phyloP scores from a whole-genome alignment of 2,888 invertebrate genomes.

The Octodonta nipae region DNA sequence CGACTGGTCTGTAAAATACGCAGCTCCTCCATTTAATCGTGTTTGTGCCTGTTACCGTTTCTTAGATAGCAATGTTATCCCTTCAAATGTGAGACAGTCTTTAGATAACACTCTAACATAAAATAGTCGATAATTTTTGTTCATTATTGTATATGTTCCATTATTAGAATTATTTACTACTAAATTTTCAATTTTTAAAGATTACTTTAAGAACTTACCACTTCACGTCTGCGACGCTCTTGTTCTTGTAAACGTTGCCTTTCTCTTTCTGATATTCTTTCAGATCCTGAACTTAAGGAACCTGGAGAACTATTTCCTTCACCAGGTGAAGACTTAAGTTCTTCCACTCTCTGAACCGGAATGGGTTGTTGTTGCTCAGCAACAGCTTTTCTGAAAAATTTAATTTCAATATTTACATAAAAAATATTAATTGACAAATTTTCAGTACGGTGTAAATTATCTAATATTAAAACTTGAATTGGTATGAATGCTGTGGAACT shows the following conservation, averaged over 20 bases:
- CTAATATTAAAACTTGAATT: too few species aligned
- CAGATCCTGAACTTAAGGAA: conserved; percentile 37
- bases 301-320: conserved; percentile 35
- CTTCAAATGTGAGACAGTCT: too few species aligned
- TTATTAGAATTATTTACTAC: not conserved
- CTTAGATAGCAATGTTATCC: too few species aligned
- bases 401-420: not conserved
- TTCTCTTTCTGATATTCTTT: conserved; percentile 55
- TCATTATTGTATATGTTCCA: not conserved
- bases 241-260: conserved; percentile 75
- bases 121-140: too few species aligned
- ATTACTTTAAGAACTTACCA: conserved; percentile 68
- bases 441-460: too few species aligned
- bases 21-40: too few species aligned
- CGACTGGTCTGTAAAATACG: too few species aligned
- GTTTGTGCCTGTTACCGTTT: too few species aligned
- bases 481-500: too few species aligned
- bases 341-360: conserved; percentile 39
- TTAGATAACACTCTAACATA: too few species aligned
- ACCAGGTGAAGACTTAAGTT: conserved; percentile 33
- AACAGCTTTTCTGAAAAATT: conserved; percentile 37
- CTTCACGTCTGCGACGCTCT: conserved; percentile 80
- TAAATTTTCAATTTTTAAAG: not conserved
- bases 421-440: too few species aligned
- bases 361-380: conserved; percentile 35